These are phyloP conservation scores for Carassius gibelio DNA, from an alignment of 2,113 vertebrate genomes.

Conservation along the genomic window DNA sequence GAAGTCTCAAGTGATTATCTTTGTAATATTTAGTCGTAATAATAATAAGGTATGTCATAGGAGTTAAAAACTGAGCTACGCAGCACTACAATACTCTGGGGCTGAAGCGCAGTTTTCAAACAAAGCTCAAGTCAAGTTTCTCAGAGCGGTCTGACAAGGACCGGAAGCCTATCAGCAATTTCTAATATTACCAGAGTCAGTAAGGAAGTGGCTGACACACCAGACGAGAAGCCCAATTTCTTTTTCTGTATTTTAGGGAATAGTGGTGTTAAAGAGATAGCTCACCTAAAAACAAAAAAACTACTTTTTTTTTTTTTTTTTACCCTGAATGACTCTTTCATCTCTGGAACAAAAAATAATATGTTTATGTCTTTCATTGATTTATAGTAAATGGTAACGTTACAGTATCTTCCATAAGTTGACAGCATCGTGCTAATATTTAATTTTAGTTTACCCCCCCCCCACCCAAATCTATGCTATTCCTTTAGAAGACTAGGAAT, in stretches of 20 bases:
- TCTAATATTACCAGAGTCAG: background rate
- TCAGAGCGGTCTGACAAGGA: background rate
- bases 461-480: too few species aligned
- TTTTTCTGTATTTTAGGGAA: background rate
- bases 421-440: too few species aligned
- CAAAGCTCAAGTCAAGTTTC: background rate
- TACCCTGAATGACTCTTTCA: background rate
- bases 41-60: too few species aligned
- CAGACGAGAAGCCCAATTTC: background rate
- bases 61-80: background rate
- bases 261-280: background rate
- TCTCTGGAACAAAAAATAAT: background rate
- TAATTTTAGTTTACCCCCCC: too few species aligned
- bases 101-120: background rate
- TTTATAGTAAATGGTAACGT: too few species aligned
- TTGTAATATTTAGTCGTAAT: background rate
- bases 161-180: background rate
- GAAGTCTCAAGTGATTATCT: background rate
- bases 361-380: background rate
- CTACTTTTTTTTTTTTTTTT: too few species aligned
- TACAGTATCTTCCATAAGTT: too few species aligned
- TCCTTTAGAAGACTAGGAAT: background rate
- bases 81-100: background rate
- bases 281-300: background rate
- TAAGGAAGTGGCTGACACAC: background rate